Evolutionary conservation across 1,140 invertebrate species (phyloP).

Genomic region (Musca vetustissima): DNA sequence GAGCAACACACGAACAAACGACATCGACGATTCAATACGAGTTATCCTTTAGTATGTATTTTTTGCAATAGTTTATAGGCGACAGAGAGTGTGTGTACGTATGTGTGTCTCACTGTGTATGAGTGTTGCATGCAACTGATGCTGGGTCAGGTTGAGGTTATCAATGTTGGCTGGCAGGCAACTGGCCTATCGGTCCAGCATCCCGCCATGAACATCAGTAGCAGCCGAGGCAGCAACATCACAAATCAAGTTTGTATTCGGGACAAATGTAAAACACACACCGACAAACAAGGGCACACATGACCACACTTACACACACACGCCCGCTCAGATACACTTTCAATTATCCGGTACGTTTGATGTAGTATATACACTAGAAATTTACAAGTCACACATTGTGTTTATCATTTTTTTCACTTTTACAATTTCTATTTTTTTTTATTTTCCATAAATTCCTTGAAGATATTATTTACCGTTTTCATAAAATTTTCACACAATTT

Average conservation of each 20-base stretch:
- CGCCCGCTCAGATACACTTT: conserved; percentile 10
- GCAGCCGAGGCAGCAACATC: background rate
- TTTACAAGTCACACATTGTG: conserved; percentile 11
- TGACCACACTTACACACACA: background rate
- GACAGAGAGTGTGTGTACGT: background rate
- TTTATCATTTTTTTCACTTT: conserved; percentile 5
- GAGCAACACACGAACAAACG: too few species aligned
- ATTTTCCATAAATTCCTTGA: background rate
- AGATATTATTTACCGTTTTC: background rate
- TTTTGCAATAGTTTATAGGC: too few species aligned
- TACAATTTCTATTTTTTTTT: conserved; percentile 11
- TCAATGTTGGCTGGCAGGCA: background rate
- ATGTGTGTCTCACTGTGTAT: background rate
- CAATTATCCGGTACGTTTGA: conserved; percentile 19
- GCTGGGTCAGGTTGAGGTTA: conserved; percentile 19
- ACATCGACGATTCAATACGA: too few species aligned
- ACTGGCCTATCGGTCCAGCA: conserved; percentile 1
- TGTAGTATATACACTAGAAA: conserved; percentile 21
- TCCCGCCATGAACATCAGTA: background rate
- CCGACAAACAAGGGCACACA: background rate
- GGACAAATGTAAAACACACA: conserved; percentile 11
- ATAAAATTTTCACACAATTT: too few species aligned
- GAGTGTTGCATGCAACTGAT: conserved; percentile 12
- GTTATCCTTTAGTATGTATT: too few species aligned
- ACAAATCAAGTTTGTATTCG: conserved; percentile 13